Evolutionary conservation across 2,888 invertebrate species (phyloP), one percentile per base, ranked within the genome.

Genomic region (Morpho deidamia): DNA sequence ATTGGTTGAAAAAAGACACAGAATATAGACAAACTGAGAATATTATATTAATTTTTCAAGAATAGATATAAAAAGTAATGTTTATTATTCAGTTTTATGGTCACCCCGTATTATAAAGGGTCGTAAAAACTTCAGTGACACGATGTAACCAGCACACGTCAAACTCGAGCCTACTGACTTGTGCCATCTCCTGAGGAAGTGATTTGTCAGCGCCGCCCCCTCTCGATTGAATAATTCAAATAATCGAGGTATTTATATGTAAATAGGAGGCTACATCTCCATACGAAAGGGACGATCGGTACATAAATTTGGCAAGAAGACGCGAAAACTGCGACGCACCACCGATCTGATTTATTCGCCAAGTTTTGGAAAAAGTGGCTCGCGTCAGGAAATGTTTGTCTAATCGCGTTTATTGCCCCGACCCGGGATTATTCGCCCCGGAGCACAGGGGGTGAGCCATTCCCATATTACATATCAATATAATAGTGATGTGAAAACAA

Each of bases 191-290:
- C 80, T 76, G 78, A 88, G 89, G 88, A 89, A 89, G 86, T 83
- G 87, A 89, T 89, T 88, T 88, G 89, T 89, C 89, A 89, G 86
- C 74, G 82, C 79, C 89, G 85, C 89, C 88, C 88, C 87, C 87
- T 87, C 89, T 88, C 89, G 86, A 89, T 89, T 89, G 89, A 89
- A 89, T 89, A 89, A 89, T 89, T 89, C 89, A 89, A 89, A 89
- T 89, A 89, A 89, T 89, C 87, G 88, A 85, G 86, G 88, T 88
- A 88, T 89, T 89, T 88, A 89, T 88, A 89, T 88, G 89, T 88
- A 88, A 88, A 89, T 88, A 83, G 86, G 83, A 79, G 82, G 74
- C 82, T 79, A 82, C 84, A 89, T 89, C 89, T 87, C 88, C 89
- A 89, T 89, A 87, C 88, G 89, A 88, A 89, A 89, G 88, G 88